Evolutionary conservation across 2,113 vertebrate species (phyloP), one percentile per base, ranked within the genome.

Genomic region (Tychaedon coryphoeus): DNA sequence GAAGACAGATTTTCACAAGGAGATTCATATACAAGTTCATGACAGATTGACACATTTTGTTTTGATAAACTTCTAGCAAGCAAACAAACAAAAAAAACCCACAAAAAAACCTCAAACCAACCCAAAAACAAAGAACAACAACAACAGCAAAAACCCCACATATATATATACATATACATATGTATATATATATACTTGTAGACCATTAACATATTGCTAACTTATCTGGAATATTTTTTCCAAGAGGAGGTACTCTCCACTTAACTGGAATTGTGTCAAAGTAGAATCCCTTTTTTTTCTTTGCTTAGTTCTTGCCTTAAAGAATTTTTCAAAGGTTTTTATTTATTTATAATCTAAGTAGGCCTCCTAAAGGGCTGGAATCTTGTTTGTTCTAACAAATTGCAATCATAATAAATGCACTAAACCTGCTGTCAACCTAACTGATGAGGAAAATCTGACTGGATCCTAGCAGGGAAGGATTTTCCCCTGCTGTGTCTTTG

Each of bases 361-460:
- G 70, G 23, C 15, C n/a, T 87, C 73, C 6, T 50, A 76, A 95
- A 88, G 53, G 10, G 53, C 45, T 50, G 34, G 70, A 93, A 87
- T 71, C 58, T 82, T 94, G 69, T 84, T 91, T 64, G 58, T 29
- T 85, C 74, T 88, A 73, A 90, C 36, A 38, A 19, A 93, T 87
- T 62, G 47, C 72, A 50, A 60, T 56, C 57, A 40, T 77, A 93
- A 81, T 92, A 83, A 92, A 94, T 77, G 43, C 19, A 3, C 56
- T 74, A 83, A 77, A 80, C 42, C 78, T 77, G 29, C 89, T 85
- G 67, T 65, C 84, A 73, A 11, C 65, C 15, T 56, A 71, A 92
- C 71, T 64, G 87, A 95, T 70, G 57, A 82, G 60, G 82, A 88
- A 95, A 92, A 88, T 48, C 29, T 92, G 69, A 84, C 62, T 67